Evolutionary conservation across 2,888 invertebrate genomes (phyloP).

Genomic region (Ophraella communa): DNA sequence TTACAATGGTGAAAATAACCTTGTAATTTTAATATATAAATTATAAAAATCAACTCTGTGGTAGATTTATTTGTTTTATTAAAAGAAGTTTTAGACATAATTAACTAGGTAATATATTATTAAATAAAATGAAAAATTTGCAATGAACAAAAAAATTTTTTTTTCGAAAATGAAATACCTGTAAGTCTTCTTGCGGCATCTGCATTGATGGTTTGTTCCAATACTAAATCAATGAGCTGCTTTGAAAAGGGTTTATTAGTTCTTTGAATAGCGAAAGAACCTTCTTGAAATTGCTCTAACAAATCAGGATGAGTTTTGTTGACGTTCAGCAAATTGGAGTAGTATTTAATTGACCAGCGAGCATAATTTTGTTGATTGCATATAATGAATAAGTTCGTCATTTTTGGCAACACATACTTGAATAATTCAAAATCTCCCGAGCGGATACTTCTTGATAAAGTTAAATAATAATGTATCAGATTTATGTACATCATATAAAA

Average conservation of each 20-base stretch:
- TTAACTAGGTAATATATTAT: too few species aligned
- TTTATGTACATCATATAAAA: conserved; percentile 21
- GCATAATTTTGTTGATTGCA: conserved; percentile 53
- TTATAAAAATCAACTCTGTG: too few species aligned
- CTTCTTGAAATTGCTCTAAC: conserved; percentile 39
- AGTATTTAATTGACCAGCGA: conserved; percentile 45
- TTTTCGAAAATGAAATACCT: too few species aligned
- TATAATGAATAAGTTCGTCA: conserved; percentile 49
- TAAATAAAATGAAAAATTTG: too few species aligned
- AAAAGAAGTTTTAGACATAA: too few species aligned
- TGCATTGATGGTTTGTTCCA: conserved; percentile 44
- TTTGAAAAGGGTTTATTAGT: conserved; percentile 51
- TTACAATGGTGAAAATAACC: too few species aligned
- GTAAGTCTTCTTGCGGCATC: conserved; percentile 31
- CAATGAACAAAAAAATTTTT: too few species aligned
- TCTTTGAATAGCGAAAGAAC: conserved; percentile 49
- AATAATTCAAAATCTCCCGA: conserved; percentile 40
- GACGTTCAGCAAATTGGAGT: conserved; percentile 42
- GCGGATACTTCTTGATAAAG: conserved; percentile 32
- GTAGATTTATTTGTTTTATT: too few species aligned
- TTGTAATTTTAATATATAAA: too few species aligned
- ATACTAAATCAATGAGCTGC: conserved; percentile 50
- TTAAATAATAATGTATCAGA: conserved; percentile 29
- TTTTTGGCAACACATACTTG: too few species aligned
- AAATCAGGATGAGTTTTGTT: conserved; percentile 47